Evolutionary conservation across 2,797 vertebrate genomes (phyloP).

Genomic region (Thunnus albacares): DNA sequence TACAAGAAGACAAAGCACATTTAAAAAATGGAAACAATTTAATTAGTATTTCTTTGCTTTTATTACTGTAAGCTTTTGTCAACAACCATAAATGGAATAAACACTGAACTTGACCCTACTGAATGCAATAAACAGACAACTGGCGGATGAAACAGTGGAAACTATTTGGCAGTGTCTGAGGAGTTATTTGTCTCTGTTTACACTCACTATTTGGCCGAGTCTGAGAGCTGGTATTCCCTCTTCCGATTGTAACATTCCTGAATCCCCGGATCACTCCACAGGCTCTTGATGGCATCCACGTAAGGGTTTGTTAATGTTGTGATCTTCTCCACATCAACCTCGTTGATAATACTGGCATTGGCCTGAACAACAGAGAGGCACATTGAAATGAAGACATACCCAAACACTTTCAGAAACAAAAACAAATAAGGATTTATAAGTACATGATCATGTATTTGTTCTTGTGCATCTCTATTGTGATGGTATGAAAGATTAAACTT

Average conservation of each 20-base stretch:
- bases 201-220: constrained; percentile 99
- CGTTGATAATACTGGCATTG: constrained; percentile 89
- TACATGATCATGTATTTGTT: background rate
- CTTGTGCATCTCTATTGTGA: background rate
- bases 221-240: constrained; percentile 97
- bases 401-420: background rate
- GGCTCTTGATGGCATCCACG: constrained; percentile 93
- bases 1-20: constrained; percentile 22
- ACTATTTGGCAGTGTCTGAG: constrained; percentile 44
- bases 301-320: constrained; percentile 88
- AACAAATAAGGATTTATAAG: background rate
- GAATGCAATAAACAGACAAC: constrained; percentile 32
- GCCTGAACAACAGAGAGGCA: constrained; percentile 79
- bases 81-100: constrained; percentile 55
- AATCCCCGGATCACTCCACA: constrained; percentile 96
- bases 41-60: constrained; percentile 15
- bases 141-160: constrained; percentile 54
- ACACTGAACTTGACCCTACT: background rate
- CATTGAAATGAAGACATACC: background rate
- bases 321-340: constrained; percentile 93
- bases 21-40: constrained; percentile 13
- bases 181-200: constrained; percentile 51
- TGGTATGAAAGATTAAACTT: background rate
- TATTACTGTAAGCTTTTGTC: constrained; percentile 11
- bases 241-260: constrained; percentile 95